Conservation (phyloP, 2,888 invertebrate genomes). For the Athalia cordata region DNA sequence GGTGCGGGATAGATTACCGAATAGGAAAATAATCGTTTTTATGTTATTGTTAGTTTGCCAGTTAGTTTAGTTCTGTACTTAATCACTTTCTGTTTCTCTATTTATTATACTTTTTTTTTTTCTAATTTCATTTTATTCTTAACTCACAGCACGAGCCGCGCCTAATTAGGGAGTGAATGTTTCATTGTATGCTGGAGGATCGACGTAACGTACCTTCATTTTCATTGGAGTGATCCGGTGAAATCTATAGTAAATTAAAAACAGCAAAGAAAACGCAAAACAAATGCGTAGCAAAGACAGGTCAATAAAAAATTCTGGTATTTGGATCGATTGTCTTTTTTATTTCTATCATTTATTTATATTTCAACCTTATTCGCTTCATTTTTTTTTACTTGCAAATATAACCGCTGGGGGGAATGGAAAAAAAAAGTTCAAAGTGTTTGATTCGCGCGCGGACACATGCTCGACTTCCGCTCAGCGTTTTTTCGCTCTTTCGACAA, state of each 20-base stretch:
- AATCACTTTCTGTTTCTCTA: not conserved
- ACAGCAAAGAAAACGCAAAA: conserved; percentile 17
- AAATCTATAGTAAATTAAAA: not conserved
- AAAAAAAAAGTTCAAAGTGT: not conserved
- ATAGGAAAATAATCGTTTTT: conserved; percentile 44
- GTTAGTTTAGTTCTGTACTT: conserved; percentile 18
- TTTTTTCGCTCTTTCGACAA: no score
- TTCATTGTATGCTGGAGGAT: conserved; percentile 36
- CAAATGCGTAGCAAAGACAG: conserved; percentile 28
- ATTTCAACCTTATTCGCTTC: not conserved
- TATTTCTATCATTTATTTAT: not conserved
- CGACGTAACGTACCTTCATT: conserved; percentile 14
- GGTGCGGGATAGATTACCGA: conserved; percentile 30
- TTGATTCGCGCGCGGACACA: no score
- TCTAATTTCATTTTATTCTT: conserved; percentile 37
- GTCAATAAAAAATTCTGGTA: conserved; percentile 35
- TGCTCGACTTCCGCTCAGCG: no score
- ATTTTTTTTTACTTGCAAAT: not conserved
- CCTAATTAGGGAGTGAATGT: conserved; percentile 46
- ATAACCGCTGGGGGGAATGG: not conserved
- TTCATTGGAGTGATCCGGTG: conserved; percentile 19
- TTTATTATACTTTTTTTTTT: conserved; percentile 5
- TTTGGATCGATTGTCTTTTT: not conserved
- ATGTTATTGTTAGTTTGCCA: conserved; percentile 32
- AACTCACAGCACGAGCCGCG: conserved; percentile 44